These are phyloP conservation scores for Noctuana brunneofusca DNA, from an alignment of 2,888 invertebrate genomes.

Conservation along the genomic window DNA sequence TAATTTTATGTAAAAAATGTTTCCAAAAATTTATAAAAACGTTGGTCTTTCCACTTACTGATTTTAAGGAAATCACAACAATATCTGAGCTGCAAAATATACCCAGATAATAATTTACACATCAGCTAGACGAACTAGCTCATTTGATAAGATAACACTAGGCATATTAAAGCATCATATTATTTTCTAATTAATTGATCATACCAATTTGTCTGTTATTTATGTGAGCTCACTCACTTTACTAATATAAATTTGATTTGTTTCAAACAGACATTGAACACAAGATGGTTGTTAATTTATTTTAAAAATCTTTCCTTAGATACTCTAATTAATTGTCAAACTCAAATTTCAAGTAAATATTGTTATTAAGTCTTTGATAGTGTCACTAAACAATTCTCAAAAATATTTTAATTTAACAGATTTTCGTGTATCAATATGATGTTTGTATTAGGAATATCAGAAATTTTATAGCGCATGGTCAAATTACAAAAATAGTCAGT, in stretches of 20 bases:
- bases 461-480: no score
- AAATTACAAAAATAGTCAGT: no score
- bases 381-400: no score
- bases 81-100: neutral
- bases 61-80: neutral
- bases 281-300: constrained; percentile 5
- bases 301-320: neutral
- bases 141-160: constrained; percentile 6
- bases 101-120: neutral
- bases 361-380: no score
- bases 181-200: constrained; percentile 13
- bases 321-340: neutral
- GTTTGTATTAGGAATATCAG: no score
- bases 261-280: constrained; percentile 22
- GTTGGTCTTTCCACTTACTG: neutral
- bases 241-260: constrained; percentile 15
- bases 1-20: constrained; percentile 20
- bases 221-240: constrained; percentile 10
- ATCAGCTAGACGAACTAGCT: neutral
- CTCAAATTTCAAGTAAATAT: neutral
- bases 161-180: constrained; percentile 21
- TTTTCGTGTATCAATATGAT: no score
- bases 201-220: constrained; percentile 14
- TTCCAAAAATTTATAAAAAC: constrained; percentile 11
- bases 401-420: no score